Conservation (phyloP, 2,888 invertebrate genomes). For the Pollenia griseotomentosa region DNA sequence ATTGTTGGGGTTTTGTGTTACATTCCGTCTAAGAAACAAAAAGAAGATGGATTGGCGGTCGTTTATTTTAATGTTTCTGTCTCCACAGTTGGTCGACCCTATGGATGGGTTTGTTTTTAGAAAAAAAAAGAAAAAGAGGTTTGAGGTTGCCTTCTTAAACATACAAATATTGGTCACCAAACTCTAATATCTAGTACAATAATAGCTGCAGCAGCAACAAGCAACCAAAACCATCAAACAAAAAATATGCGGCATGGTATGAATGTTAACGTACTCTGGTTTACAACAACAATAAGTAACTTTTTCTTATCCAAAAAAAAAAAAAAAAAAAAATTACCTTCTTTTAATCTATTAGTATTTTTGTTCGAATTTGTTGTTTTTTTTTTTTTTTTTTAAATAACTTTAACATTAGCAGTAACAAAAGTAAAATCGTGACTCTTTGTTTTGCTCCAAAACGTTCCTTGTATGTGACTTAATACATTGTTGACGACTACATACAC, state of each 20-base stretch:
- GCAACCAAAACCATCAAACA: constrained; percentile 45
- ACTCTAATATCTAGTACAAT: constrained; percentile 56
- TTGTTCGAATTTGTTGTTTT: constrained; percentile 13
- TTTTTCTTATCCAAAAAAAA: constrained; percentile 22
- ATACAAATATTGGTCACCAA: constrained; percentile 66
- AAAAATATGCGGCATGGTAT: constrained; percentile 66
- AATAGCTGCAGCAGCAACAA: constrained; percentile 24
- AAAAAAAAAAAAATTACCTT: constrained; percentile 36
- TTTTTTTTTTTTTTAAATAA: constrained; percentile 35
- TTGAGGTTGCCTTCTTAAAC: constrained; percentile 37
- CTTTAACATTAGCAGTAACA: constrained; percentile 47
- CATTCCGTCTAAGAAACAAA: constrained; percentile 57
- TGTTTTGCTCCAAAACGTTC: constrained; percentile 52
- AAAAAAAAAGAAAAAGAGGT: constrained; percentile 20
- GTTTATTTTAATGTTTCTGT: constrained; percentile 82
- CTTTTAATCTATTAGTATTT: constrained; percentile 69
- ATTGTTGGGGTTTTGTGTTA: constrained; percentile 65
- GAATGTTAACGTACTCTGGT: constrained; percentile 65
- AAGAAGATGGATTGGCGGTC: constrained; percentile 74
- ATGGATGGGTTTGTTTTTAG: constrained; percentile 36
- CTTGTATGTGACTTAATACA: constrained; percentile 51
- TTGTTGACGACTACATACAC: background rate
- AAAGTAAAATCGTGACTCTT: constrained; percentile 69
- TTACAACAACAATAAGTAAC: constrained; percentile 36
- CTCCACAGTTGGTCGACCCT: constrained; percentile 74